phyloP scores from a whole-genome alignment of 2,888 invertebrate genomes.

The Beris chalybata region DNA sequence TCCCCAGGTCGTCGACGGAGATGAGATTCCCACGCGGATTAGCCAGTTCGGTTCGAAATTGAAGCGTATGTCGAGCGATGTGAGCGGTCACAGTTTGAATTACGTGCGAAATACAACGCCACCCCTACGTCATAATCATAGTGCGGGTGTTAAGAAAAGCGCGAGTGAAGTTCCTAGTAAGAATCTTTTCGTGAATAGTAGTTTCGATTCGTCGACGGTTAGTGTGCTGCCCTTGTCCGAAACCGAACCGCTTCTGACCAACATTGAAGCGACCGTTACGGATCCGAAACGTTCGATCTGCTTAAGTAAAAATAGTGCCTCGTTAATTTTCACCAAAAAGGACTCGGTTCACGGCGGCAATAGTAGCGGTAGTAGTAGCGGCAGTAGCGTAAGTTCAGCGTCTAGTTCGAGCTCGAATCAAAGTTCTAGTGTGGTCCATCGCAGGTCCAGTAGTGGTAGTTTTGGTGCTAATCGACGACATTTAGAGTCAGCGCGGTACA shows the following conservation, averaged over 20 bases:
- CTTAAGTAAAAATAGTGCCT: conserved; percentile 53
- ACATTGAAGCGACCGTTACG: conserved; percentile 48
- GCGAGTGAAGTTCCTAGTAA: conserved; percentile 28
- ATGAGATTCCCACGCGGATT: neutral
- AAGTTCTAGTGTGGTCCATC: neutral
- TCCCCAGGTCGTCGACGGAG: neutral
- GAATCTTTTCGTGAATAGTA: conserved; percentile 29
- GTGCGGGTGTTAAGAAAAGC: neutral
- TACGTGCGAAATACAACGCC: conserved; percentile 3
- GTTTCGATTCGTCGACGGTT: neutral
- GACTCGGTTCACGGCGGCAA: conserved; percentile 41
- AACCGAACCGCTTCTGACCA: conserved; percentile 52
- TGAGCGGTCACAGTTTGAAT: conserved; percentile 16
- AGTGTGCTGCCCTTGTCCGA: conserved; percentile 49
- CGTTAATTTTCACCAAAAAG: conserved; percentile 54
- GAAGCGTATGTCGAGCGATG: conserved; percentile 33
- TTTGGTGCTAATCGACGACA: conserved; percentile 39
- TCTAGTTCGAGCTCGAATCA: conserved; percentile 15
- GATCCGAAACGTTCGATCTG: conserved; percentile 52
- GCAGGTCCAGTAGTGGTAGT: conserved; percentile 34
- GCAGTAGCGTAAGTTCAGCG: conserved; percentile 9
- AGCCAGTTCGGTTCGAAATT: conserved; percentile 28
- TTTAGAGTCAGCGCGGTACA: conserved; percentile 8
- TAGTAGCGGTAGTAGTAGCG: neutral
- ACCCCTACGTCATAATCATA: neutral